Conservation (phyloP, 1,140 invertebrate species). For the Stenopsyche tienmushanensis region DNA sequence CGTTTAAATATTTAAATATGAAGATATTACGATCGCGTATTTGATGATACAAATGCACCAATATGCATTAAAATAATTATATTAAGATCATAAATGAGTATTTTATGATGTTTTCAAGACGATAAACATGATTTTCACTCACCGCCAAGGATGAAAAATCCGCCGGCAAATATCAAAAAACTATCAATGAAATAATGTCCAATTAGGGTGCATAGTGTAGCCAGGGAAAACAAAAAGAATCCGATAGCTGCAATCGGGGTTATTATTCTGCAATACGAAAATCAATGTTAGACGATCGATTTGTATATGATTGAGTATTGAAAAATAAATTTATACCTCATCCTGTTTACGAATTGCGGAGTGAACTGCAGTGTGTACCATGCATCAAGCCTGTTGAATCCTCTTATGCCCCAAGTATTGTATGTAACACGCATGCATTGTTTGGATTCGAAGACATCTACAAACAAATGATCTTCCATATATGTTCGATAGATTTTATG, state of each 20-base stretch:
- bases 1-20: too few species aligned
- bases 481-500: too few species aligned
- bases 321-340: too few species aligned
- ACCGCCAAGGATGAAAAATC: slow-evolving; percentile 26
- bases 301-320: too few species aligned
- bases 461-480: not conserved
- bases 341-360: slow-evolving; percentile 52
- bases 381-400: slow-evolving; percentile 8
- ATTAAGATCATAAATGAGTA: too few species aligned
- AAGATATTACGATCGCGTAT: too few species aligned
- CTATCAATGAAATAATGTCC: slow-evolving; percentile 24
- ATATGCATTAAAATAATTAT: slow-evolving; percentile 40
- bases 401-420: slow-evolving; percentile 8
- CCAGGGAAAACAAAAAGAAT: slow-evolving; percentile 5
- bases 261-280: slow-evolving; percentile 19
- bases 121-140: too few species aligned
- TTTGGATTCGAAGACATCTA: not conserved
- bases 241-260: slow-evolving; percentile 21
- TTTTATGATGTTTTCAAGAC: too few species aligned
- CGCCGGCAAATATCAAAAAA: slow-evolving; percentile 25
- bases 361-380: slow-evolving; percentile 48
- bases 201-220: slow-evolving; percentile 15
- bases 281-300: too few species aligned
- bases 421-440: slow-evolving; percentile 14
- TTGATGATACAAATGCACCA: too few species aligned